These are phyloP conservation scores for Mustela nigripes DNA, from an alignment of 2,113 vertebrate genomes.

Conservation along the genomic window DNA sequence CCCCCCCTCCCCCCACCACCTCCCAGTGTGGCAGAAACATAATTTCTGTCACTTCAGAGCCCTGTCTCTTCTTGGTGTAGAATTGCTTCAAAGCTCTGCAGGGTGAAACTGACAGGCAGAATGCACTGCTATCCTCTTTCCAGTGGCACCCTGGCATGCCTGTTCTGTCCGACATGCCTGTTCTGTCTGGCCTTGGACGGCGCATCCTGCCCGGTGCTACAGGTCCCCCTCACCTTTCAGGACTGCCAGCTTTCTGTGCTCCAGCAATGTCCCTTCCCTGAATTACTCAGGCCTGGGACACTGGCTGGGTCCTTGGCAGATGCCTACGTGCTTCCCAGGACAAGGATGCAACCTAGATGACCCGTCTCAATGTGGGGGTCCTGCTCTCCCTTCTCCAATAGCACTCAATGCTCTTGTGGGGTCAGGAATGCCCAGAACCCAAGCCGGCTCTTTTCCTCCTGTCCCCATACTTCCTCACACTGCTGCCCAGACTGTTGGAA, in stretches of 20 bases:
- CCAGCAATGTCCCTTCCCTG: neutral
- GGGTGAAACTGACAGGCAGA: neutral
- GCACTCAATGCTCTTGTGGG: neutral
- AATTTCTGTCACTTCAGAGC: neutral
- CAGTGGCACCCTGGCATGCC: too few species aligned
- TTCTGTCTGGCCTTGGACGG: rapidly evolving
- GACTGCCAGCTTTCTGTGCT: rapidly evolving
- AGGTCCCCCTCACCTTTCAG: neutral
- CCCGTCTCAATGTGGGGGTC: neutral
- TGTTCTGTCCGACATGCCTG: rapidly evolving
- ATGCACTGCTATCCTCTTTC: too few species aligned
- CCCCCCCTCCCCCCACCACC: too few species aligned
- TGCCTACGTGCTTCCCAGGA: neutral
- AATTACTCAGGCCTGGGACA: neutral
- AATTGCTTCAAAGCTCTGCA: neutral
- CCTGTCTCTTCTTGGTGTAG: neutral
- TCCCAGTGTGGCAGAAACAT: neutral
- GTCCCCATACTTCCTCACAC: neutral
- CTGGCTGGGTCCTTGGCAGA: neutral
- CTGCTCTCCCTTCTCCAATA: neutral
- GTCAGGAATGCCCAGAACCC: neutral
- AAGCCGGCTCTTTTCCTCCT: neutral
- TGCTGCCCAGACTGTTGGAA: neutral
- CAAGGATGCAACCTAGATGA: neutral
- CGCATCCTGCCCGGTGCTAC: neutral